phyloP scores from a whole-genome alignment of 2,888 invertebrate species.

The Candidula unifasciata region DNA sequence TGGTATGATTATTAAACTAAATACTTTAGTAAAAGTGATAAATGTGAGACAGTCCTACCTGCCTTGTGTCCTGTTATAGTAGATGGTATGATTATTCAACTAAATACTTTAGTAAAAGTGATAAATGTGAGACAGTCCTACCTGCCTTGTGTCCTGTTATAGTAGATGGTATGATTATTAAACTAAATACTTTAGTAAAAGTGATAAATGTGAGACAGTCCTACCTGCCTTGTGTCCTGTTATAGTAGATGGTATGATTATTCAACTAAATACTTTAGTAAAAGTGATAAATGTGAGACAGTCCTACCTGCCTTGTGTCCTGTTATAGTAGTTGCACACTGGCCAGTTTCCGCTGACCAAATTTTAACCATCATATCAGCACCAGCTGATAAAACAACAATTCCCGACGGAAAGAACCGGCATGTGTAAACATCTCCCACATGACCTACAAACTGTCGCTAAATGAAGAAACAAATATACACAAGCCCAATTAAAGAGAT shows the following conservation, averaged over 20 bases:
- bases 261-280: not conserved
- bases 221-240: slow-evolving; percentile 83
- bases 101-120: too few species aligned
- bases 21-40: too few species aligned
- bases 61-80: too few species aligned
- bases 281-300: not conserved
- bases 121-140: too few species aligned
- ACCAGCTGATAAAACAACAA: slow-evolving; percentile 84
- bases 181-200: not conserved
- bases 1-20: too few species aligned
- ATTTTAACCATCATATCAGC: slow-evolving; percentile 85
- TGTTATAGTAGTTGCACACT: slow-evolving; percentile 83
- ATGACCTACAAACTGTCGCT: slow-evolving; percentile 82
- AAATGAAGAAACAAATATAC: slow-evolving; percentile 13
- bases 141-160: too few species aligned
- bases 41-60: too few species aligned
- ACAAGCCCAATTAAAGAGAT: not conserved
- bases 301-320: slow-evolving; percentile 82
- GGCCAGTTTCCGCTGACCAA: slow-evolving; percentile 85
- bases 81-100: too few species aligned
- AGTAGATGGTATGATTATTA: slow-evolving; percentile 76
- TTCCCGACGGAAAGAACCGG: slow-evolving; percentile 85
- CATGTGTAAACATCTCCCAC: slow-evolving; percentile 84
- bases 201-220: not conserved
- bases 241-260: slow-evolving; percentile 80